These are phyloP conservation scores for Eublepharis macularius DNA, from an alignment of 2,113 vertebrate species.

Conservation along the genomic window DNA sequence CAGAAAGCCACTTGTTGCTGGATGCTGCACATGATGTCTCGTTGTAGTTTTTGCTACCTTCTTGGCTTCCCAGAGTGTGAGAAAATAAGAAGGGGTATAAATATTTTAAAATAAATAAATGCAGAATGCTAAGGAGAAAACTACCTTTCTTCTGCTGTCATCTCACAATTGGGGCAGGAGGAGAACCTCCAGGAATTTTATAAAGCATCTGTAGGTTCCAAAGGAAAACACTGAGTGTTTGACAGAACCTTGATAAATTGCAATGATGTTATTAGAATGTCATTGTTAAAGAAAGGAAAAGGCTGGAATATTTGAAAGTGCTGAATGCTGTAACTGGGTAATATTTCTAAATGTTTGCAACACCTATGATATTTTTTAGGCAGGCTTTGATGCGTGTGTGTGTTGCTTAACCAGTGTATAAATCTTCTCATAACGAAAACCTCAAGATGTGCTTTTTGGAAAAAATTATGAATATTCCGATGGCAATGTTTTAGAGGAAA, in stretches of 20 bases:
- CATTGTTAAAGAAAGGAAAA: not conserved
- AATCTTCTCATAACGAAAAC: not conserved
- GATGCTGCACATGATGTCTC: no score
- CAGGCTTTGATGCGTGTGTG: not conserved
- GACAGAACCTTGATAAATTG: not conserved
- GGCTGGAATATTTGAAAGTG: not conserved
- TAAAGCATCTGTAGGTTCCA: not conserved
- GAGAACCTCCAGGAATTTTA: no score
- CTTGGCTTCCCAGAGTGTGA: no score
- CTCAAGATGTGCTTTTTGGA: constrained; percentile 2
- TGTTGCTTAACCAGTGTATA: not conserved
- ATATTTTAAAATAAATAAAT: no score
- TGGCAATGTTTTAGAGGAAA: constrained; percentile 31
- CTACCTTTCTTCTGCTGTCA: not conserved
- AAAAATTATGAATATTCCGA: not conserved
- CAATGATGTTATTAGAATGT: not conserved
- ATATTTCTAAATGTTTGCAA: constrained; percentile 1
- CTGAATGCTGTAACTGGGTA: not conserved
- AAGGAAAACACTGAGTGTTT: not conserved
- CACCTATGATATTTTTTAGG: not conserved
- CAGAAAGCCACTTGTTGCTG: not conserved
- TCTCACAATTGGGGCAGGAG: not conserved
- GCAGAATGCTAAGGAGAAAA: not conserved
- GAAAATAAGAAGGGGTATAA: no score
- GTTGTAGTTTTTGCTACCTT: no score